Base-by-base conservation (phyloP, 2,113 vertebrate species). In the Anseranas semipalmata region DNA sequence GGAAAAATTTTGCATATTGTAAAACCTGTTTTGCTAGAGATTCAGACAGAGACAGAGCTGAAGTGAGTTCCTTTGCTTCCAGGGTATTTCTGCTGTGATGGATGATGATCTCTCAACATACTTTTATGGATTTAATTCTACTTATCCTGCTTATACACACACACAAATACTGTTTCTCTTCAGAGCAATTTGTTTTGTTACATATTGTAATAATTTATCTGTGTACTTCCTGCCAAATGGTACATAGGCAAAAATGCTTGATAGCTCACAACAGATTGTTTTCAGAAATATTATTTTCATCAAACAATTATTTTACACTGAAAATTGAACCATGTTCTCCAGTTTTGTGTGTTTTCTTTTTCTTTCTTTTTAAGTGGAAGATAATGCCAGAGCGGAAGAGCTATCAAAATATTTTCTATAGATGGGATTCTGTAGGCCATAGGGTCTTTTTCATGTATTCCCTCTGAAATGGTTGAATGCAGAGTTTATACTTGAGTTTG, bases 161-260 rank as follows among this genome's bases (percentile, higher is more conserved):
- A 93, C 67, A 97, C 32, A 95, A 81, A 97, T 74, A 76, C 79
- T 59, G 63, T 97, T 98, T 97, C 92, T 96, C 89, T 96, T 98
- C 95, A 97, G 93, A 97, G 93, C 66, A 94, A 95, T 95, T 98
- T 96, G 95, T 96, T 97, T 97, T 89, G 90, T 97, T 97, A 97
- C 98, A 98, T 98, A 97, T 98, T 98, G 98, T 95, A 98, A 96
- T 96, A 97, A 98, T 98, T 98, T 98, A 96, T 98, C 96, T 97
- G 87, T 43, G 58, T 93, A 45, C 39, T 97, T 95, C 91, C 82
- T 98, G 98, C 97, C 98, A 98, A 96, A 95, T 98, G 94, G 95
- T 98, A 94, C 55, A 91, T 84, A 97, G 96, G 97, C 97, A 97
- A 98, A 98, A 98, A 97, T 89, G 93, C 93, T 95, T 96, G 94